phyloP scores from a whole-genome alignment of 1,140 invertebrate genomes.

The Pachypeltis micranthus region DNA sequence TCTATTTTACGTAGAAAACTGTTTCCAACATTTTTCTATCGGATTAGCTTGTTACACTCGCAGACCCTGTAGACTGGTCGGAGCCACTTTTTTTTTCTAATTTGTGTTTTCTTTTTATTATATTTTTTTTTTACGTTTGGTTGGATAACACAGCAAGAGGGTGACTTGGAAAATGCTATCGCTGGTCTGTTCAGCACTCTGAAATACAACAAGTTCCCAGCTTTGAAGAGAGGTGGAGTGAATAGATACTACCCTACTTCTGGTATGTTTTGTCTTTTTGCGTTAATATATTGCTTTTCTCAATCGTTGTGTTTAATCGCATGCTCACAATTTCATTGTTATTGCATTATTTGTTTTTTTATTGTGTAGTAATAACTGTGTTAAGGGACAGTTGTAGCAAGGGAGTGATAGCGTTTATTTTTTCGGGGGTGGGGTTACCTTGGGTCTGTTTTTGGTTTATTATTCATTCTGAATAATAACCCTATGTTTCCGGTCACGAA shows the following conservation, averaged over 20 bases:
- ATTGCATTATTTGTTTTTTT: slow-evolving; percentile 2
- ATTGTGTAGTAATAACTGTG: no score
- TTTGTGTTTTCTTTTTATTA: slow-evolving; percentile 36
- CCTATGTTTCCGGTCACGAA: no score
- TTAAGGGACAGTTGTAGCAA: no score
- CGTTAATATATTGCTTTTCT: slow-evolving; percentile 3
- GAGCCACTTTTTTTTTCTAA: slow-evolving; percentile 25
- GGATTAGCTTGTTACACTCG: no score
- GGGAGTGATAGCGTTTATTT: no score
- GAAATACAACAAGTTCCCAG: slow-evolving; percentile 55
- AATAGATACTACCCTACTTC: slow-evolving; percentile 65
- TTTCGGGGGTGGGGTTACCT: no score
- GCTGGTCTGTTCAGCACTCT: slow-evolving; percentile 51
- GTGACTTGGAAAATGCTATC: slow-evolving; percentile 48
- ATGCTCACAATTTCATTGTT: no score
- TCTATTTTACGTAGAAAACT: no score
- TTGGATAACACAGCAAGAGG: slow-evolving; percentile 36
- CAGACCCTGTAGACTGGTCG: background rate
- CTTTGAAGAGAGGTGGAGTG: slow-evolving; percentile 61
- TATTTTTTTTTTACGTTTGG: slow-evolving; percentile 36
- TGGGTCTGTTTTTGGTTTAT: no score
- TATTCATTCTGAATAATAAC: no score
- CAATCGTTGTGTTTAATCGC: background rate
- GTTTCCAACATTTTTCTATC: no score
- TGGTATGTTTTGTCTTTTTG: slow-evolving; percentile 52